phyloP scores from a whole-genome alignment of 2,113 vertebrate genomes.

The Actenoides hombroni region DNA sequence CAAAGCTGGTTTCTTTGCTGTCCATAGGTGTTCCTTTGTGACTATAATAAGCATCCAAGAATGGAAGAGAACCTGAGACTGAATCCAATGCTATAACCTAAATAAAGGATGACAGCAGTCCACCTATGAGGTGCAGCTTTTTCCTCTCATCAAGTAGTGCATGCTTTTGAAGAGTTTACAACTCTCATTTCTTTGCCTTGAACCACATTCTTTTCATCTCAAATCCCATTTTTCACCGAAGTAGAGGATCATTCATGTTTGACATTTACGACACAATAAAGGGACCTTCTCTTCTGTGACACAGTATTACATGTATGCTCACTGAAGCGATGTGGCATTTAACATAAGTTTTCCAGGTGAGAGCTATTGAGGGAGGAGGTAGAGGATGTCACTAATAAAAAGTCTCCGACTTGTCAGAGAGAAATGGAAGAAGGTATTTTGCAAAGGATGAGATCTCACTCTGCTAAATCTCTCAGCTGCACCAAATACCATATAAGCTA shows the following conservation, averaged over 20 bases:
- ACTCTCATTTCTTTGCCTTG: not conserved
- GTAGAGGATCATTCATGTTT: not conserved
- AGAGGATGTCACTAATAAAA: not conserved
- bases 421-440: not conserved
- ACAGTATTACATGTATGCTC: not conserved
- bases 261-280: not conserved
- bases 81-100: not conserved
- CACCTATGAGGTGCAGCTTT: not conserved
- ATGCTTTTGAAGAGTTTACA: not conserved
- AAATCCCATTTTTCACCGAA: not conserved
- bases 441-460: not conserved
- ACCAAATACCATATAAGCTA: not conserved
- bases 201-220: not conserved
- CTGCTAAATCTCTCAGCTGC: not conserved
- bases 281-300: accelerated
- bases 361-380: not conserved
- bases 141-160: not conserved
- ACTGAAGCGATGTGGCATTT: not conserved
- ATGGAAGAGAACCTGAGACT: not conserved
- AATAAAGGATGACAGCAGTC: not conserved
- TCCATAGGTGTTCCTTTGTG: not conserved
- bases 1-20: not conserved
- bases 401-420: not conserved
- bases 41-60: not conserved
- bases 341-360: not conserved